phyloP scores from a whole-genome alignment of 2,113 vertebrate species.

The Periophthalmus modestus region DNA sequence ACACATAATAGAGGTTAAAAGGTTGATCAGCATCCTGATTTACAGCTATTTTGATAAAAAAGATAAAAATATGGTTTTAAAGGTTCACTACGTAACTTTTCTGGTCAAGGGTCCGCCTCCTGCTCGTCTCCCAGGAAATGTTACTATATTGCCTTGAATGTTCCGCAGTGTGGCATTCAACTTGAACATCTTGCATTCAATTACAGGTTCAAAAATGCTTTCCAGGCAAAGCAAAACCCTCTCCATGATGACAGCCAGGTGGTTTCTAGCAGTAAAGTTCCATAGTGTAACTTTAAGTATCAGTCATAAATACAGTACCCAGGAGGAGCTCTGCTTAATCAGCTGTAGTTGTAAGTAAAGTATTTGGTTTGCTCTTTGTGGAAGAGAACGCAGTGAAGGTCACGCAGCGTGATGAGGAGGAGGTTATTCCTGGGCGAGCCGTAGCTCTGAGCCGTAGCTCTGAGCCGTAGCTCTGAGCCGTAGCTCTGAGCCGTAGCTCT shows the following conservation, averaged over 20 bases:
- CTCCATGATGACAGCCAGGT: background rate
- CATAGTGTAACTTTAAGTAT: background rate
- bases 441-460: conserved; percentile 41
- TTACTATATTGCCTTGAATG: too few relatives aligned
- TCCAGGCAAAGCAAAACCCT: too few relatives aligned
- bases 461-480: background rate
- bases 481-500: conserved; percentile 30
- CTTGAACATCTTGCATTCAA: background rate
- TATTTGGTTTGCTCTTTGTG: conserved; percentile 1
- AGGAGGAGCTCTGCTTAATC: background rate
- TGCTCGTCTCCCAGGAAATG: too few relatives aligned
- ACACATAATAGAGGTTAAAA: too few relatives aligned
- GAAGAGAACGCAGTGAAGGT: conserved; percentile 9
- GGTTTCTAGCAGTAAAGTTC: background rate
- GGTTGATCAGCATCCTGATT: too few relatives aligned
- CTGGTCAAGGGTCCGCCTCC: too few relatives aligned
- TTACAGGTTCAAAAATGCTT: too few relatives aligned
- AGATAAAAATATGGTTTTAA: too few relatives aligned
- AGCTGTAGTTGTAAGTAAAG: background rate
- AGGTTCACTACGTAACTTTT: too few relatives aligned
- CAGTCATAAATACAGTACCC: background rate
- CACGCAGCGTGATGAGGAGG: conserved; percentile 45
- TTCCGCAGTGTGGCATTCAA: background rate
- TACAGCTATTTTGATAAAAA: too few relatives aligned
- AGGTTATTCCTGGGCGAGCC: conserved; percentile 44